A percentile compares a stretch with the other conserved stretches of the same genome.
Evolutionary conservation across 92 coral and sea anemone genomes (phyloP).

Genomic region (Chrysogorgia sp.): DNA sequence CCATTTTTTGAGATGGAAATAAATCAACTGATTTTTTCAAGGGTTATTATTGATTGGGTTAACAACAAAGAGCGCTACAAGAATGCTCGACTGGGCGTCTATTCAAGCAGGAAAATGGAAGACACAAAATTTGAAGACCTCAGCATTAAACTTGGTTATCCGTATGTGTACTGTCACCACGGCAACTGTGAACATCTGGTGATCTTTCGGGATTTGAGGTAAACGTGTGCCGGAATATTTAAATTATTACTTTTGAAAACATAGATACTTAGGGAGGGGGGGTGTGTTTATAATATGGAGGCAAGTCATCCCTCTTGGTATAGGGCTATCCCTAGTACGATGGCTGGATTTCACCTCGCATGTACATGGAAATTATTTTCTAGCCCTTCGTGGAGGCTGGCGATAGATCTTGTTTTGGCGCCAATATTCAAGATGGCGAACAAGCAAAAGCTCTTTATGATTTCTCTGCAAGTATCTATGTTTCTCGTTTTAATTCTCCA

Average conservation of each 20-base stretch:
- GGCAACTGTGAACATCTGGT: constrained; percentile 93
- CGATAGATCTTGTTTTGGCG: too few relatives aligned
- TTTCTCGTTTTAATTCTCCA: too few relatives aligned
- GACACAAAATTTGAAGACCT: constrained; percentile 76
- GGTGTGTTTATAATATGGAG: not conserved
- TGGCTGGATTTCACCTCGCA: too few relatives aligned
- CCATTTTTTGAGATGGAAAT: too few relatives aligned
- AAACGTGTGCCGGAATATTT: not conserved
- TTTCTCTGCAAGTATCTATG: too few relatives aligned
- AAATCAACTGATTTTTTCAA: too few relatives aligned
- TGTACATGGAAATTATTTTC: too few relatives aligned
- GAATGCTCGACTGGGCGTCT: constrained; percentile 64
- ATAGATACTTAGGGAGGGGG: not conserved
- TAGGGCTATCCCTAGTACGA: too few relatives aligned
- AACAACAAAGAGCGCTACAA: constrained; percentile 63
- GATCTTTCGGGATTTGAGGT: constrained; percentile 93
- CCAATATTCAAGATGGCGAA: too few relatives aligned
- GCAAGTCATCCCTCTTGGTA: too few relatives aligned
- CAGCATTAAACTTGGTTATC: constrained; percentile 82
- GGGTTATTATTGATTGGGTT: constrained; percentile 86
- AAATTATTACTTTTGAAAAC: not conserved
- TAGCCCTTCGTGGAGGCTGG: too few relatives aligned
- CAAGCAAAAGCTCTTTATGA: too few relatives aligned
- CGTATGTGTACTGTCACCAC: constrained; percentile 89
- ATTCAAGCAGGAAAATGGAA: constrained; percentile 76